Evolutionary conservation across 2,797 vertebrate genomes (phyloP), one percentile per base, ranked within the genome.

Genomic region (Acrossocheilus fasciatus): DNA sequence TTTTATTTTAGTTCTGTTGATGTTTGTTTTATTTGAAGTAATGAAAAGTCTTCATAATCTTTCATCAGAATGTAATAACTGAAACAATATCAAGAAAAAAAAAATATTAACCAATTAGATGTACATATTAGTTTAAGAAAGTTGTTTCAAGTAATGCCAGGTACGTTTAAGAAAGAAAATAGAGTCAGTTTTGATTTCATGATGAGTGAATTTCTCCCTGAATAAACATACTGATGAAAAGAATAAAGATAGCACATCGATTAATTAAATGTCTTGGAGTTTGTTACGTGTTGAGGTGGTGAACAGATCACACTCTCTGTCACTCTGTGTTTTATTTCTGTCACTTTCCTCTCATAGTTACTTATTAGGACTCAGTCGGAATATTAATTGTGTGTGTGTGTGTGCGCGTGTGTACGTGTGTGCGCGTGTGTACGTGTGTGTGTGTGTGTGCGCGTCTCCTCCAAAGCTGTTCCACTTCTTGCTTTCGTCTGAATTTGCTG

Each of bases 401-500:
- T 47, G 20, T 26, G 69, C 26, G 18, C 4, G 73, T 3, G 45
- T 47, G 20, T 26, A 39, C 26, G 54, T 45, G 69, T 17, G n/a
- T 52, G 17, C 36, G 47, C 1, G 17, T 7, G 73, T 3, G 45
- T 45, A 10, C 26, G 69, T 70, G 36, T 87, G 30, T 18, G 59
- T 41, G 59, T 26, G 36, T 69, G 62, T 18, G 73, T 6, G 54
- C 3, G 4, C 47, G 9, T 30, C 76, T 20, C 57, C 47, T 69
- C 39, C 52, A 77, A 78, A 85, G 75, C 84, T 69, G 72, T 76
- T 84, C 72, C 72, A 64, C 54, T 66, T 64, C 59, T 43, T 87
- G 86, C 81, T 82, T 84, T 74, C 17, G 30, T 66, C 43, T 84
- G 81, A 66, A 36, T 83, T 78, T 78, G 81, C 75, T 47, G 68